Evolutionary conservation across 2,113 vertebrate species (phyloP), one percentile per base, ranked within the genome.

Genomic region (Candoia aspera): DNA sequence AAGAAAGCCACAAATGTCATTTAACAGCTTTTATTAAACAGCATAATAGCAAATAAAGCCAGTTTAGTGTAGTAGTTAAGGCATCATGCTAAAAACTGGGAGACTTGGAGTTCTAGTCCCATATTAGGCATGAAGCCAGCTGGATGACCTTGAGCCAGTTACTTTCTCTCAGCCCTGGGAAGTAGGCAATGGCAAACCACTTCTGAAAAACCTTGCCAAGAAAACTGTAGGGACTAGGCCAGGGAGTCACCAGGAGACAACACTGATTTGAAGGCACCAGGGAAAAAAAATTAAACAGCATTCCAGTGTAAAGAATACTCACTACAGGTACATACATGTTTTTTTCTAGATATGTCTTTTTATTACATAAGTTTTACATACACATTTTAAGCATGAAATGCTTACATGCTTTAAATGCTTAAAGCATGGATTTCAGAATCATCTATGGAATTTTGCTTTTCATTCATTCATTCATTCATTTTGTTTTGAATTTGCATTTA

Each of bases 361-460:
- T 2, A 4, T 92, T 58, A 1, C 0, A 29, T 0, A 0, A 0
- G 6, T 23, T 23, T 10, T 0, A 55, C 8, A 26, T 19, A 79
- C 26, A 11, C 89, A 2, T 54, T 84, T 91, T 21, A 73, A n/a
- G 90, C 60, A 92, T 83, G 57, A 10, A 49, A 37, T n/a, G 86
- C 15, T 90, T 23, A 57, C 42, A 42, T 42, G 42, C 42, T 42
- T 42, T 42, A 42, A 42, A 42, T 42, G 42, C 42, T 42, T 42
- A 42, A 42, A 46, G 9, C 23, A 79, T 58, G 54, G 23, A 46
- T 29, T 54, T 54, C 0, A n/a, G 0, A 64, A 10, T 93, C 37
- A 64, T 89, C 86, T 11, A 57, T 13, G 0, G 79, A 85, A 85
- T 19, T 90, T 6, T 10, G 21, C n/a, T 89, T 15, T 79, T 85